Conservation (phyloP, 2,888 invertebrate genomes). For the Tenthredo notha region DNA sequence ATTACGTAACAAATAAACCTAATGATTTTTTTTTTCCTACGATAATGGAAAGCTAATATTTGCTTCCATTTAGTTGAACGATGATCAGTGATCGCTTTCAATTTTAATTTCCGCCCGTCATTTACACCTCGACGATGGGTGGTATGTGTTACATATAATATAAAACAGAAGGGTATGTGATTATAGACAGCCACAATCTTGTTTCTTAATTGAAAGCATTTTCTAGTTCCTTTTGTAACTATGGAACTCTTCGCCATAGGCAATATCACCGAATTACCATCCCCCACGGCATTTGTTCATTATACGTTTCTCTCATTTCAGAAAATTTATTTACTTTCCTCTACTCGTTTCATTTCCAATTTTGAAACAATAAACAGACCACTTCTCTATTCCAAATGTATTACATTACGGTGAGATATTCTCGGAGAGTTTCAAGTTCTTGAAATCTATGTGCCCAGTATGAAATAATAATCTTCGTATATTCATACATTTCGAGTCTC, state of each 20-base stretch:
- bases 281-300: background rate
- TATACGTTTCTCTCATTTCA: background rate
- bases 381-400: background rate
- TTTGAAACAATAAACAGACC: background rate
- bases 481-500: background rate
- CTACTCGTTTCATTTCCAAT: background rate
- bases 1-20: background rate
- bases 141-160: background rate
- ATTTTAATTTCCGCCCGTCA: conserved; percentile 26
- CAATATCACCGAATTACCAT: background rate
- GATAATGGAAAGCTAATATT: conserved; percentile 35
- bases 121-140: conserved; percentile 16
- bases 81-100: conserved; percentile 6
- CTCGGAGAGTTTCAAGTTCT: background rate
- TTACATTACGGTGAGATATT: background rate
- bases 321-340: background rate
- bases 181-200: background rate
- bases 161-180: background rate
- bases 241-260: background rate
- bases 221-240: conserved; percentile 11
- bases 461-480: background rate
- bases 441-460: background rate
- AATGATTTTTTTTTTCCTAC: background rate
- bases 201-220: conserved; percentile 29
- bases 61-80: conserved; percentile 17